Conservation (phyloP, 2,797 vertebrate species). For the Enteromius thamalakanensis region DNA sequence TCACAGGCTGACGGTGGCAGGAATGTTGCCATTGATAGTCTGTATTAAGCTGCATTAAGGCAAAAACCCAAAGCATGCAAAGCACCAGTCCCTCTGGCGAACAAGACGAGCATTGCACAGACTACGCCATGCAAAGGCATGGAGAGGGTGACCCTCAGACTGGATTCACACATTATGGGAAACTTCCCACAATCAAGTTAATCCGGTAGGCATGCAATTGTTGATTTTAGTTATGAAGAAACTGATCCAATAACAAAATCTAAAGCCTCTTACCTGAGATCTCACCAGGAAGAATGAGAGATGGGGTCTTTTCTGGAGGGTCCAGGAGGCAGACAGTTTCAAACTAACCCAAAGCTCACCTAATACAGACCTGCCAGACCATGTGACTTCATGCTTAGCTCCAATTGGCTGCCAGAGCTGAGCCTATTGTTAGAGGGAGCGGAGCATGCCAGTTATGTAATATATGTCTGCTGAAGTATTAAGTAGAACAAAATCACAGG, state of each 20-base stretch:
- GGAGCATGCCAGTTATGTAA: conserved; percentile 56
- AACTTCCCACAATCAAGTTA: conserved; percentile 18
- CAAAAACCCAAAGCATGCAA: conserved; percentile 73
- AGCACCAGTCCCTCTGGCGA: conserved; percentile 59
- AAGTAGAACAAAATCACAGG: conserved; percentile 42
- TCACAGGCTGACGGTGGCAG: conserved; percentile 64
- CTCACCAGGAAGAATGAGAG: conserved; percentile 58
- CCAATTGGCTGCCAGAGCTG: conserved; percentile 64
- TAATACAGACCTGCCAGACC: conserved; percentile 68
- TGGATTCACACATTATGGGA: conserved; percentile 29
- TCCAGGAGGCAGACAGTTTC: conserved; percentile 66
- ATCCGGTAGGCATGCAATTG: conserved; percentile 36
- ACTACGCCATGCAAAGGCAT: conserved; percentile 3
- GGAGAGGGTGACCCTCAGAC: conserved; percentile 39
- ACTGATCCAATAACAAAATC: conserved; percentile 1
- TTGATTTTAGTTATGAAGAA: conserved; percentile 4
- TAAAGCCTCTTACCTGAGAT: conserved; percentile 69
- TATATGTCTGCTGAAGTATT: conserved; percentile 27
- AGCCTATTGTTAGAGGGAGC: conserved; percentile 77
- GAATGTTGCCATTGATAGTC: conserved; percentile 73
- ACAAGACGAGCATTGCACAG: conserved; percentile 61
- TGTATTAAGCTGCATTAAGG: conserved; percentile 75
- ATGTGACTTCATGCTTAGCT: conserved; percentile 66
- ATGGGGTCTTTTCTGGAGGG: conserved; percentile 61
- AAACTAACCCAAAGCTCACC: conserved; percentile 65